Conservation (phyloP, 2,113 vertebrate genomes). For the Paedocypris sp. region DNA sequence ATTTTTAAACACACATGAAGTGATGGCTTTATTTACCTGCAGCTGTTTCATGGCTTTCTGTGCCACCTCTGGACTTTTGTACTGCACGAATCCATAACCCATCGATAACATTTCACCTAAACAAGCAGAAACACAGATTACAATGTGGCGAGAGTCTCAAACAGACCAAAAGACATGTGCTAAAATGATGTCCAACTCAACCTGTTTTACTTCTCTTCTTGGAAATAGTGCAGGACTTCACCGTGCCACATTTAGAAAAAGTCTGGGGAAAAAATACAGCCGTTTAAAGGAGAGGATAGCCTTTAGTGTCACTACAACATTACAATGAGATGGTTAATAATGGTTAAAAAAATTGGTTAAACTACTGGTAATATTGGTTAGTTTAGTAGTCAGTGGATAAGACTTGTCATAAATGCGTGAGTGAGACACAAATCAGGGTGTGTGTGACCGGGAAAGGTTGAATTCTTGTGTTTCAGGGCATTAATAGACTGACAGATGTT, state of each 20-base stretch:
- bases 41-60: slow-evolving; percentile 81
- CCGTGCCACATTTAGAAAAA: slow-evolving; percentile 74
- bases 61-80: slow-evolving; percentile 73
- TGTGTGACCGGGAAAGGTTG: no score
- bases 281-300: no score
- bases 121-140: background rate
- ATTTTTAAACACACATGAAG: no score
- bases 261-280: slow-evolving; percentile 56
- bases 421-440: no score
- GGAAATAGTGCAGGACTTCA: slow-evolving; percentile 79
- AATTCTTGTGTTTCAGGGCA: no score
- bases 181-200: slow-evolving; percentile 34
- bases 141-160: background rate
- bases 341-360: no score
- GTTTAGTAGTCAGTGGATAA: no score
- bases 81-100: slow-evolving; percentile 94
- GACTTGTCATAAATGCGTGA: no score
- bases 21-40: slow-evolving; percentile 68
- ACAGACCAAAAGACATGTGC: background rate
- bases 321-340: no score
- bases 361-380: no score
- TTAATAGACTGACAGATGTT: no score
- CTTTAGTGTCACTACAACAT: no score
- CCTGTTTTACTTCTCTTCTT: slow-evolving; percentile 88
- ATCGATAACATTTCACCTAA: slow-evolving; percentile 79